Evolutionary conservation across 2,888 invertebrate species (phyloP).

Genomic region (Pediacus dermestoides): DNA sequence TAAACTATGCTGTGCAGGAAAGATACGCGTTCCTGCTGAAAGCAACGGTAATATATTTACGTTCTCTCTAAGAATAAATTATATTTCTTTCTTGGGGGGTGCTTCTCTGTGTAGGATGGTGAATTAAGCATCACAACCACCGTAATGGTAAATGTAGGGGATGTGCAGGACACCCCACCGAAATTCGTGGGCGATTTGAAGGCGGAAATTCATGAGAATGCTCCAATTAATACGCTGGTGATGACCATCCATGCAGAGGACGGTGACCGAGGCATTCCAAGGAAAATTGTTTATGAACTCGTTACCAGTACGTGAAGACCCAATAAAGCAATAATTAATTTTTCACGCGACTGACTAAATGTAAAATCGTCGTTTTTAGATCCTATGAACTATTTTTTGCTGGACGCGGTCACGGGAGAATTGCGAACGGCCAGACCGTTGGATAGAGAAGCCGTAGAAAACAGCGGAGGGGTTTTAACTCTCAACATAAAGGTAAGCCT

Average conservation of each 20-base stretch:
- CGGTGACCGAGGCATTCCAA: conserved; percentile 78
- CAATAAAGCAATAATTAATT: too few species aligned
- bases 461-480: conserved; percentile 74
- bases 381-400: conserved; percentile 68
- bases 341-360: neutral
- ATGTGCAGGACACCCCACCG: conserved; percentile 85
- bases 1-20: conserved; percentile 75
- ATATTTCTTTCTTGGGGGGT: too few species aligned
- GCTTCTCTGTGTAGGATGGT: conserved; percentile 64
- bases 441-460: conserved; percentile 78
- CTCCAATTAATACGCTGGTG: conserved; percentile 76
- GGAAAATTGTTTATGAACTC: conserved; percentile 73
- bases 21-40: conserved; percentile 73
- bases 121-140: conserved; percentile 67
- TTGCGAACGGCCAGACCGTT: conserved; percentile 78
- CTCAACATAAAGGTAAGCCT: conserved; percentile 65
- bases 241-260: conserved; percentile 78
- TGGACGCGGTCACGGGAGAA: conserved; percentile 77
- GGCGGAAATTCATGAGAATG: conserved; percentile 76
- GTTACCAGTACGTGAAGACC: conserved; percentile 71
- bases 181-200: conserved; percentile 77
- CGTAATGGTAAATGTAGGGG: conserved; percentile 75
- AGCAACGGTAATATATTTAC: conserved; percentile 61
- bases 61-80: neutral
- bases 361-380: conserved; percentile 5